Percentiles rank a stretch among this genome's conserved stretches.
Evolutionary conservation across 2,888 invertebrate genomes (phyloP).

Genomic region (Dorcus hopei): DNA sequence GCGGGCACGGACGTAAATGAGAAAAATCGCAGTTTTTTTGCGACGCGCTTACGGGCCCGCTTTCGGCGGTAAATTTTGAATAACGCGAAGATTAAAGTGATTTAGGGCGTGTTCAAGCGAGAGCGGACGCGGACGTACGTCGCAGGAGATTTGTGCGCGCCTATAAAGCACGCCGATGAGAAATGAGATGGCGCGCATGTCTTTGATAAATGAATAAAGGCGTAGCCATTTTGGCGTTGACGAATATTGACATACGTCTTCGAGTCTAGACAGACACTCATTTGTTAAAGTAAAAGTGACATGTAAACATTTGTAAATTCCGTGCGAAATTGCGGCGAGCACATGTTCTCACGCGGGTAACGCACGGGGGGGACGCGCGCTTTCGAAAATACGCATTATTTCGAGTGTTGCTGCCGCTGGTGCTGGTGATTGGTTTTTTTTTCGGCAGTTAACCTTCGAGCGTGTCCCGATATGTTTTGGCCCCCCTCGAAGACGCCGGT

Average conservation of each 20-base stretch:
- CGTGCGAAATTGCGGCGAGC: constrained; percentile 28
- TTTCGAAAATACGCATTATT: not conserved
- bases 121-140: constrained; percentile 11
- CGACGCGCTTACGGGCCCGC: too few relatives aligned
- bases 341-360: constrained; percentile 38
- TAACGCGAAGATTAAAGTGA: not conserved
- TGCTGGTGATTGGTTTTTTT: constrained; percentile 29
- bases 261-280: constrained; percentile 53
- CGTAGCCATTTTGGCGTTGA: constrained; percentile 72
- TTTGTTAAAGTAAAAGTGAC: constrained; percentile 51
- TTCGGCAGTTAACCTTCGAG: constrained; percentile 11
- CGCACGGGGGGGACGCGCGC: constrained; percentile 9
- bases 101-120: constrained; percentile 17
- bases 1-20: too few relatives aligned
- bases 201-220: constrained; percentile 48
- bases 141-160: not conserved
- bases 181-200: constrained; percentile 19
- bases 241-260: constrained; percentile 68
- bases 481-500: not conserved
- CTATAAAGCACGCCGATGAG: not conserved
- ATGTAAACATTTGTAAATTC: constrained; percentile 47
- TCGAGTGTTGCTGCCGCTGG: constrained; percentile 9
- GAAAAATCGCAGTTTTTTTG: too few relatives aligned
- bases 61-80: too few relatives aligned
- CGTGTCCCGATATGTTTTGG: constrained; percentile 3